Evolutionary conservation across 1,140 invertebrate genomes (phyloP), one percentile per base, ranked within the genome.

Genomic region (Choristoneura fumiferana): DNA sequence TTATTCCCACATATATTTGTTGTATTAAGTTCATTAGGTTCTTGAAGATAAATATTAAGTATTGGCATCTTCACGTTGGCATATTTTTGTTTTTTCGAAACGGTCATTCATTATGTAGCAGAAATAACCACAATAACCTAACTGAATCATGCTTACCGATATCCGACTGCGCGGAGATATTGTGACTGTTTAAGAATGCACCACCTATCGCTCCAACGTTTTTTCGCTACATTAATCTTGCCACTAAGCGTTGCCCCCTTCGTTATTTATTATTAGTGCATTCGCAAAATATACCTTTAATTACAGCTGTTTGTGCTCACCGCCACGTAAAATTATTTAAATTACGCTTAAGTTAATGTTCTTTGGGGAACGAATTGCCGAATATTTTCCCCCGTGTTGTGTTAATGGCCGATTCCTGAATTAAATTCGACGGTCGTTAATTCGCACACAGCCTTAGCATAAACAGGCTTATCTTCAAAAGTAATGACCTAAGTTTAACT

Each of bases 261-360:
- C 52, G 57, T 71, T 66, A 63, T 63, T 67, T 67, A 61, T 65
- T 62, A 61, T 71, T 68, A 59, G 65, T 64, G 60, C 43, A 66
- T 75, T 71, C 60, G 69, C 69, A 61, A 74, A 76, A 71, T 68
- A 69, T 65, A 75, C 62, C 69, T 78, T 77, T 83, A 85, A 85
- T 83, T 83, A 73, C 72, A 73, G 67, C 76, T 71, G 80, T 85
- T 83, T 79, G 71, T 79, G 81, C 63, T 80, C 77, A 81, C 73
- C 69, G 71, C 72, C 72, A 80, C 77, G 78, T 75, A 74, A 81
- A 82, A 83, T 82, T 82, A 85, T 84, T 81, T 78, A 84, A 85
- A 86, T 86, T 82, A 73, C 71, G 69, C 71, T 75, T 75, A 79
- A 84, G 75, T 81, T 76, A 81, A 79, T 77, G 74, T 76, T 77